Conservation (phyloP, 2,113 vertebrate species). For the Aythya baeri region DNA sequence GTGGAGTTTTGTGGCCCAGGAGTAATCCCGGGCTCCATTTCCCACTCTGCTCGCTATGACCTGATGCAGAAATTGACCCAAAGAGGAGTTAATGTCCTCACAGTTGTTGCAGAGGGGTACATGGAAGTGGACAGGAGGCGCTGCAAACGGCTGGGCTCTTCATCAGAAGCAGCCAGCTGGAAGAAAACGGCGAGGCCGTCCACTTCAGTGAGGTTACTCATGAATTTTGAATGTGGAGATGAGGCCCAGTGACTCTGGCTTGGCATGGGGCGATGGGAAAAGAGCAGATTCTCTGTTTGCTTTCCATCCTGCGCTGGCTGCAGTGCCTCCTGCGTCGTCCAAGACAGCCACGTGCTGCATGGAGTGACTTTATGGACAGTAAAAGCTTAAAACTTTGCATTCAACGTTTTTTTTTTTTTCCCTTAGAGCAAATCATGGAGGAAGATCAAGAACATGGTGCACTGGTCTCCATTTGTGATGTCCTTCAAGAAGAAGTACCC, state of each 20-base stretch:
- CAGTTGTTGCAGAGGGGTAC: background rate
- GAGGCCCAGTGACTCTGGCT: background rate
- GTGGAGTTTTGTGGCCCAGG: background rate
- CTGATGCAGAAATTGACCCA: fast-evolving
- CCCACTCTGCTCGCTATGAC: fast-evolving
- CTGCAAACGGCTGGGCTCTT: background rate
- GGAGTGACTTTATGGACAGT: background rate
- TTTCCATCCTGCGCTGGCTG: constrained; percentile 32
- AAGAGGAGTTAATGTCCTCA: background rate
- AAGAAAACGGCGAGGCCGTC: background rate
- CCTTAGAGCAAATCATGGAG: constrained; percentile 96
- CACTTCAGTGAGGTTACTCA: background rate
- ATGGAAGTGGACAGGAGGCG: background rate
- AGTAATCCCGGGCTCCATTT: background rate
- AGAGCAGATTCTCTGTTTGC: constrained; percentile 34
- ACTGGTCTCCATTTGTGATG: constrained; percentile 98
- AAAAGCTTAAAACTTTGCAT: background rate
- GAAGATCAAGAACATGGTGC: constrained; percentile 99
- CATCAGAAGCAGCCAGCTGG: constrained; percentile 20
- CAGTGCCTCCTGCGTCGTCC: background rate
- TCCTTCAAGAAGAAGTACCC: constrained; percentile 99
- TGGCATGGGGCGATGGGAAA: constrained; percentile 46
- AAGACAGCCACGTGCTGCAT: background rate
- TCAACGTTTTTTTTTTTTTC: background rate
- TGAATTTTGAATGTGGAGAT: background rate